These are phyloP conservation scores for Toxostoma redivivum DNA, from an alignment of 2,113 vertebrate species.

Conservation along the genomic window DNA sequence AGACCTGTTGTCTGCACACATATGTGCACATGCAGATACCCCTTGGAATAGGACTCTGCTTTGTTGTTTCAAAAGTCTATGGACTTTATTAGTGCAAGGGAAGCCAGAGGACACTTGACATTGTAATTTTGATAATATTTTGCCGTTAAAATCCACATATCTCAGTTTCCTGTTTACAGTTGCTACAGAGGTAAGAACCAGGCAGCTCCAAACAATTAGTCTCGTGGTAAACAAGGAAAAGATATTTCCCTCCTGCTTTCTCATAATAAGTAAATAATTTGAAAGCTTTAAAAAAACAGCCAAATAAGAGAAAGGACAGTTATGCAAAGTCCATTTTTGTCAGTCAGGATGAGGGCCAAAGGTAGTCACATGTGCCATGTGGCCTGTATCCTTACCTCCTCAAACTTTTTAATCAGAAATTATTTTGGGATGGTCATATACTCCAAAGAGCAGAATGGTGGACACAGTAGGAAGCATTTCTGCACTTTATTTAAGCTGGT, in stretches of 20 bases:
- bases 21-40: rapidly evolving
- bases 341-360: not conserved
- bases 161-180: not conserved
- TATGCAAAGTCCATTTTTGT: not conserved
- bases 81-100: not conserved
- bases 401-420: not conserved
- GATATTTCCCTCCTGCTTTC: not conserved
- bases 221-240: not conserved
- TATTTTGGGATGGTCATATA: not conserved
- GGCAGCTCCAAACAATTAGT: not conserved
- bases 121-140: not conserved
- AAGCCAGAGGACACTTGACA: not conserved
- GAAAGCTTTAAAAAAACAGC: not conserved
- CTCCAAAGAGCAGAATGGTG: not conserved
- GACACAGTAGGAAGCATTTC: not conserved
- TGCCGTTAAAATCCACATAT: not conserved
- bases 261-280: not conserved
- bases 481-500: not conserved
- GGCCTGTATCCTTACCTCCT: not conserved
- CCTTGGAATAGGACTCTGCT: not conserved
- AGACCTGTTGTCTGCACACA: not conserved
- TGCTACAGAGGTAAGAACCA: not conserved
- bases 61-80: not conserved
- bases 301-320: not conserved
- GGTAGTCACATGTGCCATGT: not conserved